A percentile compares a stretch with the other conserved stretches of the same genome.
phyloP scores from a whole-genome alignment of 2,888 invertebrate species.

The Thysanoteuthis rhombus region DNA sequence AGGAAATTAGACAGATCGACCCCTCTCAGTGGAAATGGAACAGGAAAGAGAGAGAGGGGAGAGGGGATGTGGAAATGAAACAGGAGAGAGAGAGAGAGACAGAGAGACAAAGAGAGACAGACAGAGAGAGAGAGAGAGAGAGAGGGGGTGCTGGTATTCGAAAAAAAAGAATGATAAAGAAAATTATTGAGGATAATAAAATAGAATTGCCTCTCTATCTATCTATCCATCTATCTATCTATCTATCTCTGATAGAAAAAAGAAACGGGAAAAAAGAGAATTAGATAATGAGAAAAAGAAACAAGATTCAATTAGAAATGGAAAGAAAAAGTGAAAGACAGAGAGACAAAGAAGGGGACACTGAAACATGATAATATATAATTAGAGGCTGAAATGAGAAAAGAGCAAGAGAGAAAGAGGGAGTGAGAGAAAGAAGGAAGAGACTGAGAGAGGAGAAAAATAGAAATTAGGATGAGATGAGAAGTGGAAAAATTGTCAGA shows the following conservation, averaged over 20 bases:
- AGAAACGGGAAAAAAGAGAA: neutral
- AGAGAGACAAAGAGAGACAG: neutral
- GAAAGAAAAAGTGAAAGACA: neutral
- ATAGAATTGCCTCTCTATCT: too few relatives aligned
- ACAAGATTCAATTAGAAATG: neutral
- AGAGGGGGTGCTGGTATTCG: too few relatives aligned
- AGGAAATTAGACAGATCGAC: too few relatives aligned
- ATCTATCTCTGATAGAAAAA: neutral
- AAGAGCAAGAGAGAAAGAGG: neutral
- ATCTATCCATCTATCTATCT: too few relatives aligned
- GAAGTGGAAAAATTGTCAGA: neutral
- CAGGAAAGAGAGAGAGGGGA: neutral
- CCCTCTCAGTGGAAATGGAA: too few relatives aligned
- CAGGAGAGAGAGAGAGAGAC: neutral
- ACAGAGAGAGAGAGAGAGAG: neutral
- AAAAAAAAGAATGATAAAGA: too few relatives aligned
- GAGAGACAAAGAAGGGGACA: neutral
- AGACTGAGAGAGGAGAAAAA: neutral
- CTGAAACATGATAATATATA: neutral
- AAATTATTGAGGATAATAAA: too few relatives aligned
- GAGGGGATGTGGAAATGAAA: neutral
- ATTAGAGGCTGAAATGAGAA: neutral
- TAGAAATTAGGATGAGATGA: neutral
- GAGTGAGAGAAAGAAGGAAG: neutral
- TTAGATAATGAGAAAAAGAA: neutral